phyloP scores from a whole-genome alignment of 2,113 vertebrate genomes.

The Benitochromis conjunctus region DNA sequence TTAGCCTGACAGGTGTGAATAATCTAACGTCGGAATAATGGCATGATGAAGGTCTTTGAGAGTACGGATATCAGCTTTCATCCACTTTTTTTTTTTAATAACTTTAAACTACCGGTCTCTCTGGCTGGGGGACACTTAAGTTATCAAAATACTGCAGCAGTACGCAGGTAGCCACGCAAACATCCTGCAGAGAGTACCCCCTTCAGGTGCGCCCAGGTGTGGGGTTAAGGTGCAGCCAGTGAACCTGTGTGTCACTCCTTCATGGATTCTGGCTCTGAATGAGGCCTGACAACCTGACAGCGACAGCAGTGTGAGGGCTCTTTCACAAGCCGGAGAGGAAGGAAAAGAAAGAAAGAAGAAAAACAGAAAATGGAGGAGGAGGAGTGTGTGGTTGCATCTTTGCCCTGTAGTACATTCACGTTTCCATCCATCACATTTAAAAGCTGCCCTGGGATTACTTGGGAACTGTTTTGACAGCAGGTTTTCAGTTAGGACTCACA shows the following conservation, averaged over 20 bases:
- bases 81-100: neutral
- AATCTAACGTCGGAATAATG: constrained; percentile 1
- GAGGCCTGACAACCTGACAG: constrained; percentile 39
- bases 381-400: neutral
- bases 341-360: neutral
- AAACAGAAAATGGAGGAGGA: neutral
- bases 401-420: neutral
- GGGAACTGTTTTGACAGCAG: constrained; percentile 27
- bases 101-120: neutral
- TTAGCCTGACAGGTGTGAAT: constrained; percentile 26
- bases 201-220: constrained; percentile 35
- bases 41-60: neutral
- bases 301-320: constrained; percentile 13
- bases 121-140: neutral
- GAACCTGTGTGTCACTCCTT: constrained; percentile 41
- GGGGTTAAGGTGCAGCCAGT: constrained; percentile 34
- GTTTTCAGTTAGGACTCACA: neutral
- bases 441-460: neutral
- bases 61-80: constrained; percentile 20
- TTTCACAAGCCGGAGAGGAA: constrained; percentile 17
- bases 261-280: constrained; percentile 49
- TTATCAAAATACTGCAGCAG: neutral
- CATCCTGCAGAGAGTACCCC: neutral
- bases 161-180: neutral
- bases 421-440: constrained; percentile 29